These are phyloP conservation scores for Chloromyia formosa DNA, from an alignment of 2,888 invertebrate genomes.

Conservation along the genomic window DNA sequence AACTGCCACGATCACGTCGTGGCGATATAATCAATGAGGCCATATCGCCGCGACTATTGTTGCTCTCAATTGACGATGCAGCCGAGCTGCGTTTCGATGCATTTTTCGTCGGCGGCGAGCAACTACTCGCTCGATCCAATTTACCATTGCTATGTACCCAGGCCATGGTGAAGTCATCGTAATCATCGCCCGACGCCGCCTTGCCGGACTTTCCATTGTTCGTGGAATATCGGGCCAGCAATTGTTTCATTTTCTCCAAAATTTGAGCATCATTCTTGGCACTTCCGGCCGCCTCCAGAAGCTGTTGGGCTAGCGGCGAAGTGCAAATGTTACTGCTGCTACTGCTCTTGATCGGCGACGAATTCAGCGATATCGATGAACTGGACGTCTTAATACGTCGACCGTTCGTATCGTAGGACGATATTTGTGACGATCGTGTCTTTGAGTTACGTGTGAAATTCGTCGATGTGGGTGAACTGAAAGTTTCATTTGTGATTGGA, in stretches of 20 bases:
- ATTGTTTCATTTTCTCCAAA: conserved; percentile 77
- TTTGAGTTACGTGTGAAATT: conserved; percentile 52
- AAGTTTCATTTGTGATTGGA: conserved; percentile 72
- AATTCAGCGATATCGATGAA: conserved; percentile 59
- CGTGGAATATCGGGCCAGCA: conserved; percentile 69
- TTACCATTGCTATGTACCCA: conserved; percentile 79
- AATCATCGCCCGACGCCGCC: conserved; percentile 67
- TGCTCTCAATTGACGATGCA: conserved; percentile 61
- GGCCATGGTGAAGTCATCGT: conserved; percentile 71
- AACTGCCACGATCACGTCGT: conserved; percentile 58
- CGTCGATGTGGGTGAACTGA: conserved; percentile 60
- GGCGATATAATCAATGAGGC: conserved; percentile 49
- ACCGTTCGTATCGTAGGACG: conserved; percentile 62
- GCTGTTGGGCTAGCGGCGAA: conserved; percentile 75
- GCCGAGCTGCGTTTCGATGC: conserved; percentile 62
- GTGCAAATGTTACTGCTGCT: conserved; percentile 67
- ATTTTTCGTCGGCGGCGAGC: conserved; percentile 60
- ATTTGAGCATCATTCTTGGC: conserved; percentile 79
- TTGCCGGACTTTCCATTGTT: conserved; percentile 50
- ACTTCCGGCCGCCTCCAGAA: conserved; percentile 74
- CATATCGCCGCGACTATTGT: conserved; percentile 57
- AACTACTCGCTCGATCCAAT: conserved; percentile 70
- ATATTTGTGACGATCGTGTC: conserved; percentile 37
- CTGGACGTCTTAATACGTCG: conserved; percentile 64
- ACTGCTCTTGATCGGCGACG: conserved; percentile 69